Conservation (phyloP, 2,888 invertebrate genomes). For the Callyntrura sp. region DNA sequence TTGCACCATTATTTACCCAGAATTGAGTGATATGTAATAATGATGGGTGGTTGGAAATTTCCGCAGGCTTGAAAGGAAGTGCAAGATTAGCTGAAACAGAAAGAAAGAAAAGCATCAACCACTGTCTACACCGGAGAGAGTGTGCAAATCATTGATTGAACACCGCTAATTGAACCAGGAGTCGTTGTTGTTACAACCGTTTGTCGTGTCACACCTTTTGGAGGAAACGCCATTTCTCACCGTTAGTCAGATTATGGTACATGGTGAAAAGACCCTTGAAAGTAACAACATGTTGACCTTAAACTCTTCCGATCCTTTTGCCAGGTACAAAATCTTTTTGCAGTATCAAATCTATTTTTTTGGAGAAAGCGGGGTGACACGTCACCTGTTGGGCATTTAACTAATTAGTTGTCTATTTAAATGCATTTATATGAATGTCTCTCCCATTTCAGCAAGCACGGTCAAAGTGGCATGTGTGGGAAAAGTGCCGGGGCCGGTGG, state of each 20-base stretch:
- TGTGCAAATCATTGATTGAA: background rate
- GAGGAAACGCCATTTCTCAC: background rate
- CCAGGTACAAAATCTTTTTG: conserved; percentile 39
- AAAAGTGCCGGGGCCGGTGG: conserved; percentile 30
- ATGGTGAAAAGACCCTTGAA: conserved; percentile 11
- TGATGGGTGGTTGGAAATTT: background rate
- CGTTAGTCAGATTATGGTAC: conserved; percentile 43
- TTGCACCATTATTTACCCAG: no score
- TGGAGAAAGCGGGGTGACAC: no score
- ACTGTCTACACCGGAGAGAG: conserved; percentile 12
- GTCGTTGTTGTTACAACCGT: background rate
- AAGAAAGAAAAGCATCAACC: conserved; percentile 24
- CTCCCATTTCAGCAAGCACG: conserved; percentile 52
- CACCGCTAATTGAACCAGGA: background rate
- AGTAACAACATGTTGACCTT: conserved; percentile 67
- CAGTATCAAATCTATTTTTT: no score
- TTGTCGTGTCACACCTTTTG: conserved; percentile 6
- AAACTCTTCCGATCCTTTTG: conserved; percentile 62
- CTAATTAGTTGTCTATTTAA: background rate
- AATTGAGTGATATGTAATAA: no score
- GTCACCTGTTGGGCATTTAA: no score
- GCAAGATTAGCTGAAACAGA: conserved; percentile 3
- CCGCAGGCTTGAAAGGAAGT: conserved; percentile 20
- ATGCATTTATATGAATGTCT: background rate
- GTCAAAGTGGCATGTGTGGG: conserved; percentile 59